Percentiles rank a stretch among this genome's conserved stretches.
Evolutionary conservation across 1,140 invertebrate species (phyloP).

Genomic region (Cotesia vestalis): DNA sequence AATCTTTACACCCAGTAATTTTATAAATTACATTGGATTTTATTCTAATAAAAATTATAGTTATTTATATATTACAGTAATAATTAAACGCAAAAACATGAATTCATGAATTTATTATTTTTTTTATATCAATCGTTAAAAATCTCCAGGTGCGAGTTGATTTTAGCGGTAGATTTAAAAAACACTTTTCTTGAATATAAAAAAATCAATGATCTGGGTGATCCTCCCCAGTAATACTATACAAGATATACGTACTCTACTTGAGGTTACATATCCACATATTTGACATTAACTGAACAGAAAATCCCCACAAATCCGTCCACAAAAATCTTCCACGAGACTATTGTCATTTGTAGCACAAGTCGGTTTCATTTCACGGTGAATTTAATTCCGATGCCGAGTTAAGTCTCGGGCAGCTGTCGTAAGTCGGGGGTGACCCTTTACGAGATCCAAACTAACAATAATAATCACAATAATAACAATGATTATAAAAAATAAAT

Average conservation of each 20-base stretch:
- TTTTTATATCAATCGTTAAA: too few relatives aligned
- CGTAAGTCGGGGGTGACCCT: slow-evolving; percentile 55
- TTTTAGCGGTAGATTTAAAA: not conserved
- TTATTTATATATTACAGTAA: too few relatives aligned
- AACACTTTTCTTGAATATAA: not conserved
- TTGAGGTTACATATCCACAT: slow-evolving; percentile 32
- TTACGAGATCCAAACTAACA: slow-evolving; percentile 39
- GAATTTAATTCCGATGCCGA: slow-evolving; percentile 63
- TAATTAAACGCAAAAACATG: not conserved
- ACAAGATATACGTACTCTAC: not conserved
- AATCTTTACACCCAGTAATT: too few relatives aligned
- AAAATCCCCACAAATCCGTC: slow-evolving; percentile 53
- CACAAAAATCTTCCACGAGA: slow-evolving; percentile 57
- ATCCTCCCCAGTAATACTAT: not conserved
- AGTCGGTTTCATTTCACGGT: slow-evolving; percentile 65
- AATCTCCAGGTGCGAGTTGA: slow-evolving; percentile 23
- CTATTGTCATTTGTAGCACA: slow-evolving; percentile 57
- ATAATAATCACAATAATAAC: slow-evolving; percentile 18
- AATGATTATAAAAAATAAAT: slow-evolving; percentile 18
- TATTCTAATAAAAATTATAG: too few relatives aligned
- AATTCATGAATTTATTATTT: too few relatives aligned
- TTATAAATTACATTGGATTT: too few relatives aligned
- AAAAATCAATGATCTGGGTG: not conserved
- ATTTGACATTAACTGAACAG: slow-evolving; percentile 38
- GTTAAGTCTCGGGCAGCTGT: slow-evolving; percentile 60